A percentile compares a stretch with the other conserved stretches of the same genome.
Conservation (phyloP, 2,113 vertebrate genomes). For the Naja naja region DNA sequence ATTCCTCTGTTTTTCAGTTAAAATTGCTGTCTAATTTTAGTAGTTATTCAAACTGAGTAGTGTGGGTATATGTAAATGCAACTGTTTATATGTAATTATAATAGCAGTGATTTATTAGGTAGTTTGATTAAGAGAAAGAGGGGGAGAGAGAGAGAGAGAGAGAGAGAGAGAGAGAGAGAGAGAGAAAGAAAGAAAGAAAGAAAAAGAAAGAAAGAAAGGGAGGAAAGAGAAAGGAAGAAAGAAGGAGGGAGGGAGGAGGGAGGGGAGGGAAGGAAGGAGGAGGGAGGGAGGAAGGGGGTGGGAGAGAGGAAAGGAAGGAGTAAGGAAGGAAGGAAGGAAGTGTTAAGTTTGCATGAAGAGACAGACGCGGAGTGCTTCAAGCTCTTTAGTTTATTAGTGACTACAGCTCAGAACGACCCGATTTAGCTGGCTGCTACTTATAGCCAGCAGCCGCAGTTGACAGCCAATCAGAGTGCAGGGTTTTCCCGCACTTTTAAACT, state of each 20-base stretch:
- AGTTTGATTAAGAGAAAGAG: neutral
- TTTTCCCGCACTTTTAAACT: no score
- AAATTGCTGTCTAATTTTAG: conserved; percentile 12
- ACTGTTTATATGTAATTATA: neutral
- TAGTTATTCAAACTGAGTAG: neutral
- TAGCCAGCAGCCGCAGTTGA: no score
- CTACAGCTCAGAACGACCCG: no score
- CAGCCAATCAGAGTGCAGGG: no score
- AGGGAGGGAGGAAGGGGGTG: no score
- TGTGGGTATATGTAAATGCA: neutral
- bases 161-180: no score
- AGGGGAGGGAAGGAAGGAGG: no score
- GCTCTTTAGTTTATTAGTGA: no score
- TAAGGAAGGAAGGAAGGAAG: neutral
- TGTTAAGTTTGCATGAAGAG: no score
- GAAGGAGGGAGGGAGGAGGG: neutral
- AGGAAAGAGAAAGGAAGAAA: neutral
- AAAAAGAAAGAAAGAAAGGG: neutral
- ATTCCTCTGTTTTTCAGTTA: neutral
- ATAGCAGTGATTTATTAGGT: neutral
- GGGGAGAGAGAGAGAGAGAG: neutral
- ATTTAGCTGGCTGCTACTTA: no score
- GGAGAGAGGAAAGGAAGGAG: no score
- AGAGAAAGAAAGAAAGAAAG: rapidly evolving
- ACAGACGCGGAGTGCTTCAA: no score